phyloP scores from a whole-genome alignment of 2,888 invertebrate genomes.

The Thysanoteuthis rhombus region DNA sequence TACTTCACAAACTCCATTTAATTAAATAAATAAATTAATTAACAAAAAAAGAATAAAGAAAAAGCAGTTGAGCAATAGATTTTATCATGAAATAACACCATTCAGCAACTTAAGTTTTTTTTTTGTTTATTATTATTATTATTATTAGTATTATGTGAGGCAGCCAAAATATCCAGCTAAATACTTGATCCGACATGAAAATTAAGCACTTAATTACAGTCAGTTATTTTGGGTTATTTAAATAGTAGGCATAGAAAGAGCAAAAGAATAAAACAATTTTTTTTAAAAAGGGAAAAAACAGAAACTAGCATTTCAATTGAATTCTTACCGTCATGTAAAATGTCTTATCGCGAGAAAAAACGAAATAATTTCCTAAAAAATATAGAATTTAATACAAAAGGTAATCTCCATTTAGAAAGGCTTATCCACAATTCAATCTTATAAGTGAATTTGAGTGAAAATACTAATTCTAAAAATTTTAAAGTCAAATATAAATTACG shows the following conservation, averaged over 20 bases:
- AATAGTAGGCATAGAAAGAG: not conserved
- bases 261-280: not conserved
- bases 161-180: not conserved
- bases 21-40: not conserved
- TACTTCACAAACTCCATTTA: no score
- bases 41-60: not conserved
- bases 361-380: not conserved
- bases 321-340: not conserved
- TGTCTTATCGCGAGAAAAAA: not conserved
- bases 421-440: not conserved
- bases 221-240: not conserved
- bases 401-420: not conserved
- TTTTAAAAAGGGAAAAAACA: not conserved
- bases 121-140: not conserved
- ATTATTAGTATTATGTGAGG: no score
- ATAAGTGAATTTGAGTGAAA: not conserved
- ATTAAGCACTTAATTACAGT: not conserved
- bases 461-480: not conserved
- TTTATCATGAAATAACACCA: not conserved
- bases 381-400: not conserved
- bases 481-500: not conserved
- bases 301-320: not conserved
- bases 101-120: not conserved
- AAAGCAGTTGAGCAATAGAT: not conserved
- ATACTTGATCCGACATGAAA: not conserved